Evolutionary conservation across 2,797 vertebrate species (phyloP).

Genomic region (Lemur catta): DNA sequence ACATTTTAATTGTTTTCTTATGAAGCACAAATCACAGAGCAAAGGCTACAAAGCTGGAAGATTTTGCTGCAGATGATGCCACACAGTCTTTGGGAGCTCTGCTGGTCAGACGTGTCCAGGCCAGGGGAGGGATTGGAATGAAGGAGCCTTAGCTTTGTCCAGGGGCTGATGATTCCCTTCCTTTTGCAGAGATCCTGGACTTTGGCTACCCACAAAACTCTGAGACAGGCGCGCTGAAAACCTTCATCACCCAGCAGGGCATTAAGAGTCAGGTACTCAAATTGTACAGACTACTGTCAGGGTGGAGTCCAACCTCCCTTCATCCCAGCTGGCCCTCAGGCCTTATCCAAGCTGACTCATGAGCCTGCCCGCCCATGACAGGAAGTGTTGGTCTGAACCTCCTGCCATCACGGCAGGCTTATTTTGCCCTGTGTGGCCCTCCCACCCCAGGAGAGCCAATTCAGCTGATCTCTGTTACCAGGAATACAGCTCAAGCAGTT

Average conservation of each 20-base stretch:
- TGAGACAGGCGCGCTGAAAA: constrained; percentile 98
- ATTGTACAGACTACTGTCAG: background rate
- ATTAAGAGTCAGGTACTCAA: constrained; percentile 97
- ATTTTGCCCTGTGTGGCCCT: background rate
- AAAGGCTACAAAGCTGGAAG: constrained; percentile 81
- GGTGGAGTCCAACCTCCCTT: background rate
- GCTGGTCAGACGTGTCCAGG: background rate
- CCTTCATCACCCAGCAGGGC: constrained; percentile 99
- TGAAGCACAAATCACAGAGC: constrained; percentile 88
- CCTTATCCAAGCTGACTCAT: constrained; percentile 36
- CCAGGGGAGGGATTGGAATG: background rate
- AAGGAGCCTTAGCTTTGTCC: background rate
- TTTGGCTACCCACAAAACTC: constrained; percentile 99
- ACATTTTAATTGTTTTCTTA: constrained; percentile 80
- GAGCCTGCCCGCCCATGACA: background rate
- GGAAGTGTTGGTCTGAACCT: constrained; percentile 59
- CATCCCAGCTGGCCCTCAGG: background rate
- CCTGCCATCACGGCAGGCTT: constrained; percentile 14
- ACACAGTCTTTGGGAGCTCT: background rate
- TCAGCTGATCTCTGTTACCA: constrained; percentile 46
- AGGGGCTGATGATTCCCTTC: constrained; percentile 17
- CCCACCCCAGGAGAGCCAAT: background rate
- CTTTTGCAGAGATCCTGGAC: constrained; percentile 95
- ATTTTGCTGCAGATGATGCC: constrained; percentile 15
- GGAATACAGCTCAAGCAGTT: constrained; percentile 40